Conservation (phyloP, 1,140 invertebrate species). For the Tetragnatha versicolor region DNA sequence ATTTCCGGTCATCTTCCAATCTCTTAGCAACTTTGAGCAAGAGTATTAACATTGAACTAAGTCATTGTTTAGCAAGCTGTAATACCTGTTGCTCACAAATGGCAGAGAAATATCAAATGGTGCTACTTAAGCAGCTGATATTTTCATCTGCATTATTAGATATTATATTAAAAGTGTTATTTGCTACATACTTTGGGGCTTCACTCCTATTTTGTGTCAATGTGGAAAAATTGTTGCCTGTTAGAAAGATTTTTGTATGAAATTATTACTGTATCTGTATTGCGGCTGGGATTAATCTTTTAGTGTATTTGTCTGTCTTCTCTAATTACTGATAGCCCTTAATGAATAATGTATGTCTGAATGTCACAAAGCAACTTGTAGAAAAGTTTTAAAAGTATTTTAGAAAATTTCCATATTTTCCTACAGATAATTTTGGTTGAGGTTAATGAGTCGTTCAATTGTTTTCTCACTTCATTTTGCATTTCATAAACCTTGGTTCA, state of each 20-base stretch:
- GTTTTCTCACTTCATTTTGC: neutral
- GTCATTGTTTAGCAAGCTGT: constrained; percentile 40
- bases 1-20: constrained; percentile 21
- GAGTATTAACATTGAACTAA: constrained; percentile 17
- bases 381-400: constrained; percentile 13
- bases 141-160: constrained; percentile 48
- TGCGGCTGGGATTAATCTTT: constrained; percentile 47
- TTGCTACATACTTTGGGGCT: constrained; percentile 45
- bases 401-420: constrained; percentile 11
- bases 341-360: constrained; percentile 2
- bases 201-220: constrained; percentile 30
- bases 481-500: neutral
- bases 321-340: constrained; percentile 15
- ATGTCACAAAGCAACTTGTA: neutral
- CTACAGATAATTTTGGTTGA: neutral
- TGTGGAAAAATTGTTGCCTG: constrained; percentile 31
- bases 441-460: neutral
- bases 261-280: constrained; percentile 22
- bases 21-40: constrained; percentile 24
- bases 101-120: constrained; percentile 51
- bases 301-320: constrained; percentile 24
- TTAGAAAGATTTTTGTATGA: constrained; percentile 12
- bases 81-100: constrained; percentile 48
- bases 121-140: constrained; percentile 50
- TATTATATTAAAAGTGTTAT: constrained; percentile 25